A percentile compares a stretch with the other conserved stretches of the same genome.
phyloP scores from a whole-genome alignment of 2,797 vertebrate species.

The Lacerta viridis region DNA sequence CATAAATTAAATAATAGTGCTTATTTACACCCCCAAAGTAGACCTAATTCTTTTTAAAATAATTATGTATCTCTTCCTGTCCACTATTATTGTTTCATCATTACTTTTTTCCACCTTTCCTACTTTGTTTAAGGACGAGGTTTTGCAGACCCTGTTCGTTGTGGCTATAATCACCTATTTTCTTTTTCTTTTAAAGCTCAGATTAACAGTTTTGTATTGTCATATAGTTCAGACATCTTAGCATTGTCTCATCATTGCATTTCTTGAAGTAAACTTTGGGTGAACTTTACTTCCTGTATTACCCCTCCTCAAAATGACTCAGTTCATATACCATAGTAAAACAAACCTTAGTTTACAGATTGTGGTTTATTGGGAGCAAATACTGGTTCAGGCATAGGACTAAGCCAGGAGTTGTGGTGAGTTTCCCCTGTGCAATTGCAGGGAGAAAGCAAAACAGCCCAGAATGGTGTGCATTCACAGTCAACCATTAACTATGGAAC shows the following conservation, averaged over 20 bases:
- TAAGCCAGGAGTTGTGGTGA: neutral
- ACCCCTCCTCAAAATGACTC: neutral
- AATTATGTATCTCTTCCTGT: neutral
- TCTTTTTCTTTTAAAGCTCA: too few relatives aligned
- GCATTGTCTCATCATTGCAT: too few relatives aligned
- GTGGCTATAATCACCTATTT: neutral
- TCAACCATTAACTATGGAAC: neutral
- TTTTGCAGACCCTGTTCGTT: neutral
- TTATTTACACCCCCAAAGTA: neutral
- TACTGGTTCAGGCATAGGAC: neutral
- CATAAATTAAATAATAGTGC: neutral
- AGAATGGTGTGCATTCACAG: too few relatives aligned
- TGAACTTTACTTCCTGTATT: neutral
- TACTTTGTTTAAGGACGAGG: neutral
- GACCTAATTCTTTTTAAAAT: neutral
- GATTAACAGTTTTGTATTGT: too few relatives aligned
- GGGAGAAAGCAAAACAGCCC: too few relatives aligned
- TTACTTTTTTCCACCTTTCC: neutral
- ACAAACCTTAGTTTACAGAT: neutral
- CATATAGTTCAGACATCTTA: too few relatives aligned
- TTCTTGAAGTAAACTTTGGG: neutral
- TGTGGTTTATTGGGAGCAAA: neutral
- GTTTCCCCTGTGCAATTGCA: neutral
- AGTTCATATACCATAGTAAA: too few relatives aligned
- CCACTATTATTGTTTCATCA: neutral